These are phyloP conservation scores for Heliopora coerulea DNA, from an alignment of 92 coral and sea anemone genomes.

Conservation along the genomic window DNA sequence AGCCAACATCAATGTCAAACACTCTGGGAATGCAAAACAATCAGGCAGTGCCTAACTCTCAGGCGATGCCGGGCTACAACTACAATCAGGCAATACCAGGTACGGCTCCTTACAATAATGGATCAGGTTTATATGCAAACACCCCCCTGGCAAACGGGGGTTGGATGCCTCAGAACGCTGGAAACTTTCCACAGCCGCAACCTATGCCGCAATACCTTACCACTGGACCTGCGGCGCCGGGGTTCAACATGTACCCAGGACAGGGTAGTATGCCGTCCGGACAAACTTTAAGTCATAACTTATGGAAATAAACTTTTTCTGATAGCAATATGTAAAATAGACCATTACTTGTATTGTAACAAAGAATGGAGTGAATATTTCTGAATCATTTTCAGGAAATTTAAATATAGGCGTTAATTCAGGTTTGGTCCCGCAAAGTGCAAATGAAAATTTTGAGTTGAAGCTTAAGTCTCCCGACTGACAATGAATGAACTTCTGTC, in stretches of 20 bases:
- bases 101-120: neutral
- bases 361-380: neutral
- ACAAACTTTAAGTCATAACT: constrained; percentile 82
- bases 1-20: constrained; percentile 45
- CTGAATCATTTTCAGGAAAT: neutral
- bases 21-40: constrained; percentile 61
- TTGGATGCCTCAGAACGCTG: constrained; percentile 76
- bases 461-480: too few species aligned
- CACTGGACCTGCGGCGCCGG: constrained; percentile 70
- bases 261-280: constrained; percentile 67
- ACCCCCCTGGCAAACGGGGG: constrained; percentile 27
- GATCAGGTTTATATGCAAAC: constrained; percentile 10
- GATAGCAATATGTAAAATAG: neutral
- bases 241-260: constrained; percentile 60
- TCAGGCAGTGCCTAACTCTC: constrained; percentile 45
- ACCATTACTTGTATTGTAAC: neutral
- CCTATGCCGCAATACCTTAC: constrained; percentile 68
- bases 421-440: too few species aligned
- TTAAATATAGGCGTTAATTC: neutral
- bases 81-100: constrained; percentile 40
- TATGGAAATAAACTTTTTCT: constrained; percentile 69
- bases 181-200: constrained; percentile 75
- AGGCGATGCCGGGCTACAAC: constrained; percentile 50
- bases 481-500: too few species aligned
- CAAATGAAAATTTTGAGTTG: too few species aligned